Conservation (phyloP, 2,888 invertebrate genomes). For the Helobdella robusta region DNA sequence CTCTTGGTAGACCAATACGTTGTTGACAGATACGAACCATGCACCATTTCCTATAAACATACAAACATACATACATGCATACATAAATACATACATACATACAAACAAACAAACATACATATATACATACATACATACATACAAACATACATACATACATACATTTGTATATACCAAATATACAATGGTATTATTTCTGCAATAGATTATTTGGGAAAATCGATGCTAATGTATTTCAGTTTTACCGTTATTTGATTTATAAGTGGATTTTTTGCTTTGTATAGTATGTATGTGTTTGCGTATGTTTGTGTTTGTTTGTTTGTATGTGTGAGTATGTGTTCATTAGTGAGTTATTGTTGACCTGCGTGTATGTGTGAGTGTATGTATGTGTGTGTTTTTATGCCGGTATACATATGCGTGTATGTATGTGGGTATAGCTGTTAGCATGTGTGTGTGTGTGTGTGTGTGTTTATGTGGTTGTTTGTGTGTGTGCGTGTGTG, state of each 20-base stretch:
- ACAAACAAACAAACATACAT: not conserved
- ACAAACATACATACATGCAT: slow-evolving; percentile 1
- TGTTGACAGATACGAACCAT: not conserved
- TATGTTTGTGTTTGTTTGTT: slow-evolving; percentile 5
- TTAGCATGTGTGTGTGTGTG: not conserved
- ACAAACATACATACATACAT: not conserved
- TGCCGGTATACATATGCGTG: not conserved
- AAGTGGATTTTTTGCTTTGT: not conserved
- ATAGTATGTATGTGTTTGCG: not conserved
- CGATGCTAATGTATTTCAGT: too few relatives aligned
- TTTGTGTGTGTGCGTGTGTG: slow-evolving; percentile 1
- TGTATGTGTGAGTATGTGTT: not conserved
- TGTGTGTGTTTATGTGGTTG: slow-evolving; percentile 2
- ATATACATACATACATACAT: not conserved
- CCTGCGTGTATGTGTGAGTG: not conserved
- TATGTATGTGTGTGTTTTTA: slow-evolving; percentile 11
- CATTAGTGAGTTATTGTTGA: not conserved
- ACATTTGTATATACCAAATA: not conserved
- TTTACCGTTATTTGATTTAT: too few relatives aligned
- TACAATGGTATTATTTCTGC: too few relatives aligned
- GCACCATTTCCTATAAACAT: not conserved
- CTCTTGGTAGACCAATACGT: not conserved
- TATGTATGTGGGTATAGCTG: not conserved
- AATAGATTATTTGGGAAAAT: too few relatives aligned
- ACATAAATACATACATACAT: not conserved